These are phyloP conservation scores for Propsilocerus akamusi DNA, from an alignment of 1,140 invertebrate genomes.

Conservation along the genomic window DNA sequence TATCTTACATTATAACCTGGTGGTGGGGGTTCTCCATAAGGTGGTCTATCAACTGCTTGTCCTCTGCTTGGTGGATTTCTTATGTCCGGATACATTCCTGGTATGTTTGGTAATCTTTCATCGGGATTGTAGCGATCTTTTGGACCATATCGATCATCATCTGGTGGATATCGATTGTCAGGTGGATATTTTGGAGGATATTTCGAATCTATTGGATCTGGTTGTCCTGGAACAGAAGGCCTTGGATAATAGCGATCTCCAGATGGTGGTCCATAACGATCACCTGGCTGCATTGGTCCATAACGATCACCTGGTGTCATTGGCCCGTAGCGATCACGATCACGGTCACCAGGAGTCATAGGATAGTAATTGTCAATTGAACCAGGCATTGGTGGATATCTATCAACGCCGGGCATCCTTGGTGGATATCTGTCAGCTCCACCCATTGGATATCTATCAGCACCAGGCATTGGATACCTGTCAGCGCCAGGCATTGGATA, in stretches of 20 bases:
- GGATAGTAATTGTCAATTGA: slow-evolving; percentile 3
- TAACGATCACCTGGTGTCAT: slow-evolving; percentile 7
- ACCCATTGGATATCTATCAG: slow-evolving; percentile 18
- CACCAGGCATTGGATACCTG: slow-evolving; percentile 5
- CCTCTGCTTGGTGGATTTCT: not conserved
- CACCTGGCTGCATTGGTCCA: slow-evolving; percentile 6
- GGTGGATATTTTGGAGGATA: not conserved
- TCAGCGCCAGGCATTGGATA: slow-evolving; percentile 1
- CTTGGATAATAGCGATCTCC: slow-evolving; percentile 14
- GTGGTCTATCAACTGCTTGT: slow-evolving; percentile 13
- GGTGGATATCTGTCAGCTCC: slow-evolving; percentile 17
- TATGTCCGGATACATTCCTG: slow-evolving; percentile 19
- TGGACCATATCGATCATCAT: slow-evolving; percentile 18
- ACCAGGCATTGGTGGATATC: slow-evolving; percentile 14
- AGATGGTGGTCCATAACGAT: slow-evolving; percentile 24
- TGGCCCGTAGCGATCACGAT: not conserved
- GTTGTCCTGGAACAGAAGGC: not conserved
- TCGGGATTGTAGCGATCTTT: slow-evolving; percentile 10
- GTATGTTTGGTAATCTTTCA: slow-evolving; percentile 17
- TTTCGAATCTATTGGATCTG: not conserved
- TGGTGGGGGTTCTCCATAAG: slow-evolving; percentile 18
- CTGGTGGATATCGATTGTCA: slow-evolving; percentile 19
- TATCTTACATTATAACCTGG: slow-evolving; percentile 10
- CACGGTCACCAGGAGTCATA: not conserved
- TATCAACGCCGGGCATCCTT: not conserved